Evolutionary conservation across 2,797 vertebrate species (phyloP).

Genomic region (Rhinichthys osculus): DNA sequence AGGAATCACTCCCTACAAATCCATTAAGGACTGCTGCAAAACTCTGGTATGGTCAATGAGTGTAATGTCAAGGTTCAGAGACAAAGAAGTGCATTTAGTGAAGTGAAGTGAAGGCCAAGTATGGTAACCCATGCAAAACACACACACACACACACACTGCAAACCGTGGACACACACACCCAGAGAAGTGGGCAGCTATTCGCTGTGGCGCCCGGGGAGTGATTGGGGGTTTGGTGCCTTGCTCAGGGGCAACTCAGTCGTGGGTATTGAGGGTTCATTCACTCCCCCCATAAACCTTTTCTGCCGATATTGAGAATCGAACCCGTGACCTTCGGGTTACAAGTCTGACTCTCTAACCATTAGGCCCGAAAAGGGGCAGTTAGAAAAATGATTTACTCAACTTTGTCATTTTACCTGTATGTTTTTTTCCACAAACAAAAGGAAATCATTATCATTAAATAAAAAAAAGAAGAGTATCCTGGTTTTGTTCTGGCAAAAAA

Average conservation of each 20-base stretch:
- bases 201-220: neutral
- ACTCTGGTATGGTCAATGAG: conserved; percentile 71
- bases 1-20: conserved; percentile 50
- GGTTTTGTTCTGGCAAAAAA: neutral
- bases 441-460: neutral
- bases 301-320: neutral
- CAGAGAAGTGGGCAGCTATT: no score
- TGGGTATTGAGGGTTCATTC: neutral
- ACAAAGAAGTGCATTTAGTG: neutral
- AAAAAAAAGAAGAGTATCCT: neutral
- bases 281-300: neutral
- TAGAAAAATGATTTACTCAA: no score
- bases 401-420: no score
- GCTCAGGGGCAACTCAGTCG: neutral
- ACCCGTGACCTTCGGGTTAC: neutral
- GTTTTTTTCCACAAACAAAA: neutral
- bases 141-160: no score
- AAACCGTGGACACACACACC: neutral
- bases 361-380: neutral
- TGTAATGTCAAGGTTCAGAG: neutral
- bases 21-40: conserved; percentile 61
- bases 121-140: neutral
- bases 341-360: neutral
- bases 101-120: neutral
- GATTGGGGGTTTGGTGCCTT: neutral